Conservation (phyloP, 2,797 vertebrate genomes). For the Tapirus indicus region DNA sequence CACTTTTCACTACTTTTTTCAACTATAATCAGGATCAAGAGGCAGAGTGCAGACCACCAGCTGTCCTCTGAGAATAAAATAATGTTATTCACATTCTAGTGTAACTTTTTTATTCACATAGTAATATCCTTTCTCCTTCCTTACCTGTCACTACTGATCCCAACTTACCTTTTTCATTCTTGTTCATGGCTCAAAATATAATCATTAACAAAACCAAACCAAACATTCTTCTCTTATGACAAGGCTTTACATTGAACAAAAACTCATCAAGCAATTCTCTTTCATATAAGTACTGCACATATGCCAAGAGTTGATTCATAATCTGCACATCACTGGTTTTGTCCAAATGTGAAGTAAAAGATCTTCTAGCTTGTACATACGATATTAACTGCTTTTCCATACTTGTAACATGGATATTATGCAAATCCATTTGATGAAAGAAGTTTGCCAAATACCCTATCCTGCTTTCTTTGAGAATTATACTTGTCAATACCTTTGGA, state of each 20-base stretch:
- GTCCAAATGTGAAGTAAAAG: background rate
- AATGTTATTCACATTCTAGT: background rate
- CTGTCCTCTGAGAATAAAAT: background rate
- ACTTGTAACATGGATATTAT: background rate
- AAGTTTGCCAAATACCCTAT: background rate
- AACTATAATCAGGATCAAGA: background rate
- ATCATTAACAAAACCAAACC: background rate
- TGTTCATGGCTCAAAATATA: background rate
- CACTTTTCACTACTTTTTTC: background rate
- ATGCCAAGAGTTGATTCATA: background rate
- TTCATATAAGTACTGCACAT: background rate
- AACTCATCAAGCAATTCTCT: background rate
- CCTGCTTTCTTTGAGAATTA: background rate
- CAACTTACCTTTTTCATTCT: background rate
- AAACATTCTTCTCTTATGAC: background rate
- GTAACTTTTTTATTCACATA: background rate
- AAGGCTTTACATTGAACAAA: background rate
- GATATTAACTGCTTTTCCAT: background rate
- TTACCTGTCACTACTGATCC: background rate
- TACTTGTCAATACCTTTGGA: background rate
- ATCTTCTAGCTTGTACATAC: background rate
- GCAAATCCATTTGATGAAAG: background rate
- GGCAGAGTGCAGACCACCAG: background rate
- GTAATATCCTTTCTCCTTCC: background rate
- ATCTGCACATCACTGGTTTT: background rate